Evolutionary conservation across 1,140 invertebrate genomes (phyloP), one percentile per base, ranked within the genome.

Genomic region (Aphelenchoides avenae): DNA sequence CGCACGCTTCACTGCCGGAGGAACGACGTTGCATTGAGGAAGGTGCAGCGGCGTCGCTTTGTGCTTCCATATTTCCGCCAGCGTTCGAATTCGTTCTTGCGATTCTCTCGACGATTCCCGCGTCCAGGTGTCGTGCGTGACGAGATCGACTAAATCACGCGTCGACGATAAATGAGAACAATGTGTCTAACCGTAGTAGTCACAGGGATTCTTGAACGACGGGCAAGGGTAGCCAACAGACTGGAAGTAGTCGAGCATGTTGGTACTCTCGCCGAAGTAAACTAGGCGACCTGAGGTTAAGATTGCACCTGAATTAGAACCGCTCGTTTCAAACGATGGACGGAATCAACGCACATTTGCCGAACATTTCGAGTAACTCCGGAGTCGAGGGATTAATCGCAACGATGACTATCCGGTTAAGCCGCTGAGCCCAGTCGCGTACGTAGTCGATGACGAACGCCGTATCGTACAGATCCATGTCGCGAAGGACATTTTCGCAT

Each of bases 401-500:
- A 74, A 94, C 82, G n/a, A 93, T 84, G 0, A 91, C 88, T 40
- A 91, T 87, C 62, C 88, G 81, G 0, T 81, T 56, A 2, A 53
- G 48, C 30, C 53, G 44, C 13, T 71, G 51, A 0, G 89, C 89
- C 91, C 91, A 94, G 75, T 92, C 89, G 47, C 89, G 84, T 34
- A 94, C 78, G 78, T 91, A 93, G 76, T 94, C 91, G 24, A 94
- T 85, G 13, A 94, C 78, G 76, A 94, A 94, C 79, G 93, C 93
- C 0, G 89, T 89, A 71, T 95, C 91, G 62, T 93, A 93, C 52
- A 94, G 91, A 67, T 95, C 91, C 86, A 95, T 89, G 43, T 89
- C 88, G 70, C 85, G 85, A 0, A 89, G 90, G 2, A 90, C 88
- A 77, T 89, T 87, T 73, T 93, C 89, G 24, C 93, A 79, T 1